Percentiles rank a stretch among this genome's conserved stretches.
phyloP scores from a whole-genome alignment of 2,888 invertebrate species.

The Dyspetes luteomarginatus region DNA sequence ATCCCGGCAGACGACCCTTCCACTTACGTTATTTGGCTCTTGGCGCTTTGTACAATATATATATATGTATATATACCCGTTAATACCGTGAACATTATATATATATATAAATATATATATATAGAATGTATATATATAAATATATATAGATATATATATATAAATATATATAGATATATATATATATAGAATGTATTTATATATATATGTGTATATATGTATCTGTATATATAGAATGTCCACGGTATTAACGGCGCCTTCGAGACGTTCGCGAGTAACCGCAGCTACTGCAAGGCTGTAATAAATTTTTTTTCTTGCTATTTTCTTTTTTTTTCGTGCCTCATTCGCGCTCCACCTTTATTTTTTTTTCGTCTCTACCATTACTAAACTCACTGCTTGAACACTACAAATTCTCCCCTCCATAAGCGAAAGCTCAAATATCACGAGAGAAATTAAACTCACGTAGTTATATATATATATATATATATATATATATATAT shows the following conservation, averaged over 20 bases:
- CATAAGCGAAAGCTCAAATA: constrained; percentile 13
- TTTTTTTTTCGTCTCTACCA: constrained; percentile 1
- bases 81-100: neutral
- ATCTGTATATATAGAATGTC: constrained; percentile 6
- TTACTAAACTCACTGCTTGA: neutral
- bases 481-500: constrained; percentile 2
- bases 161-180: constrained; percentile 10
- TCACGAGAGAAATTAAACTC: constrained; percentile 61
- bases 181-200: neutral
- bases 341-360: neutral
- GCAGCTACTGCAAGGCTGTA: constrained; percentile 20
- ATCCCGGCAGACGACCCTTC: constrained; percentile 62
- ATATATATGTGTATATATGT: neutral
- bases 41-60: constrained; percentile 3
- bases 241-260: constrained; percentile 36
- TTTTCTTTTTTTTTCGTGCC: neutral
- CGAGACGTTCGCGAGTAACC: constrained; percentile 37
- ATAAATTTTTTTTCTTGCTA: constrained; percentile 15
- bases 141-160: neutral
- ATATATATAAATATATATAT: neutral
- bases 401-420: constrained; percentile 8
- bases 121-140: neutral
- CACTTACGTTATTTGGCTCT: constrained; percentile 54
- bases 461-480: neutral
- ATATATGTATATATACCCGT: no score